These are phyloP conservation scores for Bolinopsis microptera DNA, from an alignment of 37 sponge, comb jelly and placozoan species.

Conservation along the genomic window DNA sequence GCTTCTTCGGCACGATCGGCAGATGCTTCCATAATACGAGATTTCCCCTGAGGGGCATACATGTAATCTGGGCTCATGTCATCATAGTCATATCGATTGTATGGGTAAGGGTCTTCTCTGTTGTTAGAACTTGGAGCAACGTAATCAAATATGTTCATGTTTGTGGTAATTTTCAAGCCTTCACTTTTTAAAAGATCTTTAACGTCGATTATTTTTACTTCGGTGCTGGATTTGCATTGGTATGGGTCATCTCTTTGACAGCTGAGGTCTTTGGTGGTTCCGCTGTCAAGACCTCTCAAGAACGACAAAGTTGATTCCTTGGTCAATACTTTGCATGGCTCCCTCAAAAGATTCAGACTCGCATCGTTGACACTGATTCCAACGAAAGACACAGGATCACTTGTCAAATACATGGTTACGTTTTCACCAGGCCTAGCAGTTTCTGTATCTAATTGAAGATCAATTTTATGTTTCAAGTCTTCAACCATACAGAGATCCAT, in stretches of 20 bases:
- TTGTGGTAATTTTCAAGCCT: background rate
- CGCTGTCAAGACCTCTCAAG: background rate
- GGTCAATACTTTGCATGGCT: slow-evolving; percentile 15
- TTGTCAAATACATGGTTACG: background rate
- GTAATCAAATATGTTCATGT: slow-evolving; percentile 30
- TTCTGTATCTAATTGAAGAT: background rate
- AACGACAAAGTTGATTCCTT: background rate
- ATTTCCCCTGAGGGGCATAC: background rate
- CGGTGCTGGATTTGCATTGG: slow-evolving; percentile 25
- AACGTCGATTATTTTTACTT: slow-evolving; percentile 30
- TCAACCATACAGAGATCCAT: background rate
- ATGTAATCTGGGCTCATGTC: background rate
- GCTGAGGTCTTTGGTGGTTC: background rate
- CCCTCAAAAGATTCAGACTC: background rate
- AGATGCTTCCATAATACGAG: background rate
- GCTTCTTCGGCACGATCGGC: background rate
- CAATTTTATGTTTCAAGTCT: background rate
- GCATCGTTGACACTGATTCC: slow-evolving; percentile 1
- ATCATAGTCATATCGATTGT: background rate
- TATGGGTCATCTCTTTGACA: background rate
- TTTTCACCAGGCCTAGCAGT: background rate
- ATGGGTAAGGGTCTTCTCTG: background rate
- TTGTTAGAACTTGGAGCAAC: background rate
- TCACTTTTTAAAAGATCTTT: background rate
- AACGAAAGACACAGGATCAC: background rate